Conservation (phyloP, 2,113 vertebrate species). For the Promerops cafer region DNA sequence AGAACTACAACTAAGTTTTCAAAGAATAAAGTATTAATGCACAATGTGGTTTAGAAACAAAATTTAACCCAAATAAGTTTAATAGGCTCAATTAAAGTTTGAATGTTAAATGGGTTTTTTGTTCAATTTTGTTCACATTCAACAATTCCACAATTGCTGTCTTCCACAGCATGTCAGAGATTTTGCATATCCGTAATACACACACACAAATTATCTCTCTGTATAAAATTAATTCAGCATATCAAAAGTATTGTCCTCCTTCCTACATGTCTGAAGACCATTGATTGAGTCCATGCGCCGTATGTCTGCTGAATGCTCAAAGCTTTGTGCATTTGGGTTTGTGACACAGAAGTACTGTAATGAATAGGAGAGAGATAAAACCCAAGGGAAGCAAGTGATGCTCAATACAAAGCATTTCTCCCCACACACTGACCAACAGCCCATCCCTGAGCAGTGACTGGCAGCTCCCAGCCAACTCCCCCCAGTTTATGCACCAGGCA, state of each 20-base stretch:
- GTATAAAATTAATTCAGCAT: background rate
- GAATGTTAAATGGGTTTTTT: background rate
- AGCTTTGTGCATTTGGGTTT: too few relatives aligned
- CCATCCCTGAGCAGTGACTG: background rate
- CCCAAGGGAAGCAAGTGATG: background rate
- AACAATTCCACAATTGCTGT: background rate
- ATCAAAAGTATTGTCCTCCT: background rate
- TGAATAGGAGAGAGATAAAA: background rate
- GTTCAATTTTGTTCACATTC: background rate
- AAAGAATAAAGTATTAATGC: background rate
- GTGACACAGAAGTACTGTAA: background rate
- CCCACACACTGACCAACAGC: background rate
- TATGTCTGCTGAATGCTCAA: background rate
- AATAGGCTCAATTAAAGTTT: background rate
- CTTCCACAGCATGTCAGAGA: background rate
- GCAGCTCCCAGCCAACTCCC: background rate
- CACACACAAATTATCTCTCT: background rate
- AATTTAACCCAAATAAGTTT: background rate
- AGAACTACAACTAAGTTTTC: background rate
- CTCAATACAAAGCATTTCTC: background rate
- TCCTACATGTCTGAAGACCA: background rate
- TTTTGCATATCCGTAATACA: background rate
- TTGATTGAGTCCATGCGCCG: background rate
- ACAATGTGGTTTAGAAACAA: background rate
- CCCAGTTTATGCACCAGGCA: background rate